phyloP scores from a whole-genome alignment of 1,140 invertebrate genomes.

The Oppia nitens region DNA sequence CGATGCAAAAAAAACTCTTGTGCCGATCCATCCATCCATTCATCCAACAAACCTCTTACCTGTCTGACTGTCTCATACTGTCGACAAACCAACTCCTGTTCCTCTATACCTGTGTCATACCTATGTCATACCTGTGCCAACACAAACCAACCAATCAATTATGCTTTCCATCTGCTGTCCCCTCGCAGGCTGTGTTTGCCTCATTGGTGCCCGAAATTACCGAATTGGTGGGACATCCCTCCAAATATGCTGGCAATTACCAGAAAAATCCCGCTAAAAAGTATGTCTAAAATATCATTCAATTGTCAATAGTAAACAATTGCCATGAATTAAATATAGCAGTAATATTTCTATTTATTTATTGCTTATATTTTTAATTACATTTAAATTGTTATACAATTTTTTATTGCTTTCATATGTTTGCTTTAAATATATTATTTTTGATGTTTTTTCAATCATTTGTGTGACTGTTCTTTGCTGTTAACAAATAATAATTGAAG shows the following conservation, averaged over 20 bases:
- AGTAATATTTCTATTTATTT: neutral
- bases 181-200: slow-evolving; percentile 40
- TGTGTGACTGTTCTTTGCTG: neutral
- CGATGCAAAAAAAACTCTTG: neutral
- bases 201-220: slow-evolving; percentile 98
- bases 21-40: no score
- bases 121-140: neutral
- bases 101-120: no score
- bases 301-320: neutral
- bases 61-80: no score
- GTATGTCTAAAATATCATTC: slow-evolving; percentile 35
- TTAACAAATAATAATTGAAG: neutral
- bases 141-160: neutral
- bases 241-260: slow-evolving; percentile 93
- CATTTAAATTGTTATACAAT: neutral
- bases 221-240: slow-evolving; percentile 91
- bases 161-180: neutral
- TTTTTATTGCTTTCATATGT: neutral
- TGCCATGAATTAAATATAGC: neutral
- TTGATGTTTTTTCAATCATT: no score
- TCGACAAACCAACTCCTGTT: no score
- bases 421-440: no score
- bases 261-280: slow-evolving; percentile 95
- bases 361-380: neutral
- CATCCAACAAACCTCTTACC: no score